These are phyloP conservation scores for Augiades crinisus DNA, from an alignment of 2,888 invertebrate genomes.

Conservation along the genomic window DNA sequence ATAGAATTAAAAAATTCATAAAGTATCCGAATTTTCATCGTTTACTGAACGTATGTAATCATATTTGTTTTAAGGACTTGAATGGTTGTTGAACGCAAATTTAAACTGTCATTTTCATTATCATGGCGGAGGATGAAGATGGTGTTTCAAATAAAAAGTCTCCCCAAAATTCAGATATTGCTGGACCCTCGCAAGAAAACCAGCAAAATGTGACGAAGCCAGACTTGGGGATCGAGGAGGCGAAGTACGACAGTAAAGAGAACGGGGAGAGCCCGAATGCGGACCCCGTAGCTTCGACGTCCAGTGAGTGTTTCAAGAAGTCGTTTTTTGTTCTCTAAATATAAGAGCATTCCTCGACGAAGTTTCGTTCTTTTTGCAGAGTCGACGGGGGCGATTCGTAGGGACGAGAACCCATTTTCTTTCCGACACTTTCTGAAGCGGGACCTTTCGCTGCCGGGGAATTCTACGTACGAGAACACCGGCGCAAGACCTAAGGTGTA, in stretches of 20 bases:
- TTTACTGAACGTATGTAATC: constrained; percentile 12
- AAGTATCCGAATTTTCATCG: constrained; percentile 3
- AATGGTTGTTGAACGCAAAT: constrained; percentile 45
- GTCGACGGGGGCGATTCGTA: constrained; percentile 70
- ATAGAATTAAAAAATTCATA: too few relatives aligned
- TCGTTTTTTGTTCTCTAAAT: constrained; percentile 75
- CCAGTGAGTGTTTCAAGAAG: constrained; percentile 70
- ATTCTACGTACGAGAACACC: constrained; percentile 83
- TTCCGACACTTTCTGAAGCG: constrained; percentile 92
- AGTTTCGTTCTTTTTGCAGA: constrained; percentile 57
- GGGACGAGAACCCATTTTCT: constrained; percentile 91
- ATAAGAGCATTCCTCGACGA: constrained; percentile 55
- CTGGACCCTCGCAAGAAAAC: constrained; percentile 57
- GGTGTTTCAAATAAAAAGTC: constrained; percentile 76
- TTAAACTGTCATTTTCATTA: constrained; percentile 67
- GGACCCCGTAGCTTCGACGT: constrained; percentile 66
- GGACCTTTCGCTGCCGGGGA: constrained; percentile 78
- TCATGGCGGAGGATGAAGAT: constrained; percentile 80
- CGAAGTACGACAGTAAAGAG: constrained; percentile 68
- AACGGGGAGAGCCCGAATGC: constrained; percentile 58
- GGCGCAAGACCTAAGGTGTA: constrained; percentile 91
- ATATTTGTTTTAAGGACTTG: constrained; percentile 6
- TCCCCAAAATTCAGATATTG: constrained; percentile 69
- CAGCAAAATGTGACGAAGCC: constrained; percentile 66
- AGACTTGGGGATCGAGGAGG: constrained; percentile 75